Conservation (phyloP, 2,888 invertebrate genomes). For the Nomada fucata region DNA sequence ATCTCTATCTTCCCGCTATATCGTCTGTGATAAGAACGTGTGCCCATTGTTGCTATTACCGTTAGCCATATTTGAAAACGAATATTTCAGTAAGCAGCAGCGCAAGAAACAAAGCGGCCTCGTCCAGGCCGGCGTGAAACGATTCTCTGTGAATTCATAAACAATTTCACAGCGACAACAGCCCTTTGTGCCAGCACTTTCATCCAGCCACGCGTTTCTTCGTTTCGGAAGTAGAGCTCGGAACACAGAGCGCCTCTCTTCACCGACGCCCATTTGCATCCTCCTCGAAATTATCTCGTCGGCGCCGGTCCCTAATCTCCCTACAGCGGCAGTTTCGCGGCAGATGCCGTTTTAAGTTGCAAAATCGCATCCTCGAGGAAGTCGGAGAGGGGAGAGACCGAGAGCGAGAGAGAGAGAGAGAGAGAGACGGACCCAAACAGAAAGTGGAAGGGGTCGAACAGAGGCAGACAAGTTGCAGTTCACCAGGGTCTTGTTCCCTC, state of each 20-base stretch:
- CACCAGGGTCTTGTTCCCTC: not conserved
- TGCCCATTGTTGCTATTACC: not conserved
- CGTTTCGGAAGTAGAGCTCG: constrained; percentile 25
- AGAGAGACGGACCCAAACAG: not conserved
- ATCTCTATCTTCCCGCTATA: too few relatives aligned
- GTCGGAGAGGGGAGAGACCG: not conserved
- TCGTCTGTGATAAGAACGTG: too few relatives aligned
- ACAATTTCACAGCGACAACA: constrained; percentile 26
- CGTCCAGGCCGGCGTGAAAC: not conserved
- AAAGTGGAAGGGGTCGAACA: not conserved
- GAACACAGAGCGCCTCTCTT: constrained; percentile 34
- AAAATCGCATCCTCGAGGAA: constrained; percentile 36
- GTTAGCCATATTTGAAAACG: too few relatives aligned
- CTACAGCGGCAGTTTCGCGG: constrained; percentile 32
- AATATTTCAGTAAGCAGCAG: not conserved
- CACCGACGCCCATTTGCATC: constrained; percentile 45
- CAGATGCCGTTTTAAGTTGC: constrained; percentile 33
- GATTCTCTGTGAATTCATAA: not conserved
- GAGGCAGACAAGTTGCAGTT: not conserved
- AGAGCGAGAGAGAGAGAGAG: not conserved
- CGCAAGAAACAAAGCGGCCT: constrained; percentile 1
- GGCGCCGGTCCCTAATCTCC: constrained; percentile 36
- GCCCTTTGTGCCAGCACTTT: constrained; percentile 35
- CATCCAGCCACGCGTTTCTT: constrained; percentile 31
- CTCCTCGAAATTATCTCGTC: constrained; percentile 48